Conservation (phyloP, 2,888 invertebrate genomes). For the Capitulum mitella region DNA sequence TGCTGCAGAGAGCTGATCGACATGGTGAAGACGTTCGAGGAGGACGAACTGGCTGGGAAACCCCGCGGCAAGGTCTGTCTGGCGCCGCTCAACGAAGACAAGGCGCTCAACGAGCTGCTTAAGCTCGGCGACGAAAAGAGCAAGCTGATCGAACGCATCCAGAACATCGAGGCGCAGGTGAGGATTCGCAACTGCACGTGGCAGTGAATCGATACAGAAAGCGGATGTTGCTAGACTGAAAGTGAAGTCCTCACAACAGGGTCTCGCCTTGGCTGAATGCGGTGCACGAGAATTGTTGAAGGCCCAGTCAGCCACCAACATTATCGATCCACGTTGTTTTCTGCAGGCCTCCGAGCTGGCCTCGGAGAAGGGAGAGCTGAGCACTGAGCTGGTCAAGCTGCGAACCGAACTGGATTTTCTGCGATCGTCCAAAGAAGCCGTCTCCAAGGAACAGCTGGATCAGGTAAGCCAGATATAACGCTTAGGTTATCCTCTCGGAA, state of each 20-base stretch:
- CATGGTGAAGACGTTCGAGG: constrained; percentile 4
- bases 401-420: neutral
- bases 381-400: neutral
- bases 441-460: constrained; percentile 7
- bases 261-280: no score
- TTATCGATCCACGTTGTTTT: no score
- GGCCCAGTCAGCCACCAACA: no score
- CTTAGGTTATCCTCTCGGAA: no score
- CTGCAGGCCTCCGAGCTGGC: constrained; percentile 11
- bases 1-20: neutral
- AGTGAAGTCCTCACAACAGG: no score
- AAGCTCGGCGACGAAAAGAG: constrained; percentile 1
- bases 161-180: constrained; percentile 3
- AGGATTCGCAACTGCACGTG: no score
- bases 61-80: neutral
- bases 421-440: neutral
- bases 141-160: neutral
- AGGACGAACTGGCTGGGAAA: constrained; percentile 7
- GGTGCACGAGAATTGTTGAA: no score
- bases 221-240: no score
- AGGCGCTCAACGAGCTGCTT: neutral
- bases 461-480: neutral
- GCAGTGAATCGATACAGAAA: no score
- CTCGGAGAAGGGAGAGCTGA: constrained; percentile 13
- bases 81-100: constrained; percentile 2